A percentile compares a stretch with the other conserved stretches of the same genome.
Evolutionary conservation across 2,113 vertebrate genomes (phyloP).

Genomic region (Cryptomyrus ogoouensis): DNA sequence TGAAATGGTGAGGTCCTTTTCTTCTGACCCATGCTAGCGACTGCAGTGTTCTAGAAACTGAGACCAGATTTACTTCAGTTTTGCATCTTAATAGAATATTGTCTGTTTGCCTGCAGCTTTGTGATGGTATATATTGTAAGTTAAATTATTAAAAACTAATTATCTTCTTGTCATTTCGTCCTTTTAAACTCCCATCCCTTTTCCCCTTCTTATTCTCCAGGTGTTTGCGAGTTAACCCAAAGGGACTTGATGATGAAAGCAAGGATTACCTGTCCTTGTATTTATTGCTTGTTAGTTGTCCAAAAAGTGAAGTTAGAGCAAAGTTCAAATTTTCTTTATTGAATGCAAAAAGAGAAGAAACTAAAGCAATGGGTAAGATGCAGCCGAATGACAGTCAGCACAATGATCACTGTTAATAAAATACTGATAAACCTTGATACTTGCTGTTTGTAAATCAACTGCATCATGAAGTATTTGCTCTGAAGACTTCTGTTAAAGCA

Average conservation of each 20-base stretch:
- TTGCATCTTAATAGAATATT: not conserved
- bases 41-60: not conserved
- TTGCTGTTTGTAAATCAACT: not conserved
- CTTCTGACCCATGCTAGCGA: no score
- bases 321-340: conserved; percentile 98
- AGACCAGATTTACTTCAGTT: not conserved
- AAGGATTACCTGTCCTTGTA: conserved; percentile 97
- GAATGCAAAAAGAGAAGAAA: conserved; percentile 96
- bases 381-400: not conserved
- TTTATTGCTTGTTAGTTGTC: conserved; percentile 97
- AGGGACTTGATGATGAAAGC: conserved; percentile 98
- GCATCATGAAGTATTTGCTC: not conserved
- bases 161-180: not conserved
- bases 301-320: conserved; percentile 99
- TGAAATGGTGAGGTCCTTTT: conserved; percentile 69
- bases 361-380: conserved; percentile 95
- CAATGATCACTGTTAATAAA: not conserved
- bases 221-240: conserved; percentile 98
- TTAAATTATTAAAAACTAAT: not conserved
- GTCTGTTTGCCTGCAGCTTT: not conserved
- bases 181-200: not conserved
- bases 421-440: not conserved
- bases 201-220: conserved; percentile 52
- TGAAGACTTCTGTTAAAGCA: not conserved
- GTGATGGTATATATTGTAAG: not conserved